Evolutionary conservation across 2,888 invertebrate species (phyloP), one percentile per base, ranked within the genome.

Genomic region (Hedychridium roseum): DNA sequence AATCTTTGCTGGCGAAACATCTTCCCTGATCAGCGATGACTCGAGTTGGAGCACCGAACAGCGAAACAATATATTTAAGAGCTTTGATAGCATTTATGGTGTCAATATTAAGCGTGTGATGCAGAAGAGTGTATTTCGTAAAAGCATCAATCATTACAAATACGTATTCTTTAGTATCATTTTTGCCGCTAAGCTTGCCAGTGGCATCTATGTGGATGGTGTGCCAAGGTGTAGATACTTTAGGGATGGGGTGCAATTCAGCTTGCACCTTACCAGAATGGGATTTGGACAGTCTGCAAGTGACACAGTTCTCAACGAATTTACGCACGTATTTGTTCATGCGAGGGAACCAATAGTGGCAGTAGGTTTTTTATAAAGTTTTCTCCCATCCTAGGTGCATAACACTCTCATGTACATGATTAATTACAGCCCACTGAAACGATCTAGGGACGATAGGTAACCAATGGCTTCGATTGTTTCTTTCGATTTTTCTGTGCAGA

Each of bases 221-320:
- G 35, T 72, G 70, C 66, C 66, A 73, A 2, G 62, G 60, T 7
- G 54, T 50, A 2, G 36, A 27, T 1, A 50, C 23, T 47, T 71
- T 77, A 0, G 71, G 71, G 7, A 71, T 73, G 1, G 73, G 65
- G 34, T 76, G 73, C 1, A 75, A 15, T 32, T 60, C 57, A 12
- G 52, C 61, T 37, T 68, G 70, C 6, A 50, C 14, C 32, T 55
- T 61, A 3, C 75, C 74, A 0, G 69, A 63, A 6, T 17, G 21
- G 5, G 64, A 54, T 44, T 75, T 76, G 0, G 72, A 56, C 2
- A 67, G 18, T 51, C 57, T 65, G 43, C 74, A 74, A 0, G 67
- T 72, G 3, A 74, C 44, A 41, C 74, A 75, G 15, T 58, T 64
- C 0, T 71, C 69, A 0, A 70, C 63, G 39, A 73, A 76, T 41